These are phyloP conservation scores for Morpho achilles DNA, from an alignment of 2,888 invertebrate genomes.

Conservation along the genomic window DNA sequence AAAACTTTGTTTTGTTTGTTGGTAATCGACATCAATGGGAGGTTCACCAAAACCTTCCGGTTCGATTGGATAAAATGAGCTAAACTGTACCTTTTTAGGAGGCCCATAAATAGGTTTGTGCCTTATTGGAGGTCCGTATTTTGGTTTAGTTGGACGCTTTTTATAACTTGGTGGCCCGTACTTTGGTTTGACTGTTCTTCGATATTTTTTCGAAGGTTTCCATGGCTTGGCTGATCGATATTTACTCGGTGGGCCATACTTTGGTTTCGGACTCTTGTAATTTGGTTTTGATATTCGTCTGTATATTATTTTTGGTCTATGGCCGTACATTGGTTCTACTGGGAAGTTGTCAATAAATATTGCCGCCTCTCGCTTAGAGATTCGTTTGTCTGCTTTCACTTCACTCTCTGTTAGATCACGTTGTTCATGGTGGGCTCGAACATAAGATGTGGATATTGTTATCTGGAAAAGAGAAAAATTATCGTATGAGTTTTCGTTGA, in stretches of 20 bases:
- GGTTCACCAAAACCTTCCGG: slow-evolving; percentile 58
- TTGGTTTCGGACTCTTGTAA: slow-evolving; percentile 37
- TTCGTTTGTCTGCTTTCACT: slow-evolving; percentile 26
- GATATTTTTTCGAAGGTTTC: slow-evolving; percentile 46
- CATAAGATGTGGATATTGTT: slow-evolving; percentile 46
- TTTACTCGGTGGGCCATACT: slow-evolving; percentile 40
- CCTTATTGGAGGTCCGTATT: slow-evolving; percentile 37
- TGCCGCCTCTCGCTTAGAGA: slow-evolving; percentile 49
- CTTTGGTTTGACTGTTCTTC: slow-evolving; percentile 38
- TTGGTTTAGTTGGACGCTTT: slow-evolving; percentile 39
- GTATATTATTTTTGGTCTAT: slow-evolving; percentile 51
- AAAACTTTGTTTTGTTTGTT: slow-evolving; percentile 34
- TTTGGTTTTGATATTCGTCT: slow-evolving; percentile 42
- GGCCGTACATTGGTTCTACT: slow-evolving; percentile 38
- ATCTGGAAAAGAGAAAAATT: slow-evolving; percentile 40
- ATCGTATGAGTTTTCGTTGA: too few species aligned
- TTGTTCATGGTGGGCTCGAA: slow-evolving; percentile 33
- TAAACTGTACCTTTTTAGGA: slow-evolving; percentile 36
- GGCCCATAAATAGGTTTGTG: slow-evolving; percentile 37
- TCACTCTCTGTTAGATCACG: slow-evolving; percentile 33
- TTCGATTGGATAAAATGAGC: slow-evolving; percentile 21
- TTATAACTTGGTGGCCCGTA: slow-evolving; percentile 38
- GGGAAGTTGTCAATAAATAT: slow-evolving; percentile 49
- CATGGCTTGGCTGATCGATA: slow-evolving; percentile 42
- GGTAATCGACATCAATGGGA: slow-evolving; percentile 41